Evolutionary conservation across 1,140 invertebrate species (phyloP).

Genomic region (Caenorhabditis elegans): DNA sequence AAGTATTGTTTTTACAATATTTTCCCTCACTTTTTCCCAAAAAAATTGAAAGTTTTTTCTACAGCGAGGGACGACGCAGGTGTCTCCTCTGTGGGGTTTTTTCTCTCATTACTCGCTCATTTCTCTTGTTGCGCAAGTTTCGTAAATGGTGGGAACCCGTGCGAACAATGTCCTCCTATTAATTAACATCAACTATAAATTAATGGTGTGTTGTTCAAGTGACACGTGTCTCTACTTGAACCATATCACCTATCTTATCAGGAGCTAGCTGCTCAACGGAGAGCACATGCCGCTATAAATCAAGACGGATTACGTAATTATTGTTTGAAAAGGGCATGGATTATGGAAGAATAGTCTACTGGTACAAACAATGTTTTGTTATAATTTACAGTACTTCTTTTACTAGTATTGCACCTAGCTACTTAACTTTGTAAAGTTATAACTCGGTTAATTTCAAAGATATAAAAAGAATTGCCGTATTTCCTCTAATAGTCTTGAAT

Average conservation of each 20-base stretch:
- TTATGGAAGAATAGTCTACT: neutral
- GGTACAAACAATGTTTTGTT: too few species aligned
- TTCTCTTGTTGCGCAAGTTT: conserved; percentile 19
- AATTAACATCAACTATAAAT: too few species aligned
- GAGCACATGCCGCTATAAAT: neutral
- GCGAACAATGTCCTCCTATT: neutral
- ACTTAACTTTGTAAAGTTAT: too few species aligned
- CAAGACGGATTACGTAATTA: neutral
- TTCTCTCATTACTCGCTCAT: neutral
- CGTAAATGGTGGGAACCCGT: too few species aligned
- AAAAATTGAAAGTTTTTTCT: neutral
- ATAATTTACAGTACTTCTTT: too few species aligned
- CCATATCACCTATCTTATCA: neutral
- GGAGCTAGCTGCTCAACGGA: neutral
- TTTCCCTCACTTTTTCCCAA: neutral
- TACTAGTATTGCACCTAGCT: too few species aligned
- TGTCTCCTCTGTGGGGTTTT: neutral
- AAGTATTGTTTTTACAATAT: too few species aligned
- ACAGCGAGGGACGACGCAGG: neutral
- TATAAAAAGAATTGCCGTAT: too few species aligned
- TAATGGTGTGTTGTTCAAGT: too few species aligned
- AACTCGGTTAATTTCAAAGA: too few species aligned
- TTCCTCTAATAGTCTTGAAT: too few species aligned
- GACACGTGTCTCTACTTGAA: neutral
- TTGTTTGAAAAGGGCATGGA: neutral